These are phyloP conservation scores for Athene noctua DNA, from an alignment of 2,113 vertebrate genomes.

Conservation along the genomic window DNA sequence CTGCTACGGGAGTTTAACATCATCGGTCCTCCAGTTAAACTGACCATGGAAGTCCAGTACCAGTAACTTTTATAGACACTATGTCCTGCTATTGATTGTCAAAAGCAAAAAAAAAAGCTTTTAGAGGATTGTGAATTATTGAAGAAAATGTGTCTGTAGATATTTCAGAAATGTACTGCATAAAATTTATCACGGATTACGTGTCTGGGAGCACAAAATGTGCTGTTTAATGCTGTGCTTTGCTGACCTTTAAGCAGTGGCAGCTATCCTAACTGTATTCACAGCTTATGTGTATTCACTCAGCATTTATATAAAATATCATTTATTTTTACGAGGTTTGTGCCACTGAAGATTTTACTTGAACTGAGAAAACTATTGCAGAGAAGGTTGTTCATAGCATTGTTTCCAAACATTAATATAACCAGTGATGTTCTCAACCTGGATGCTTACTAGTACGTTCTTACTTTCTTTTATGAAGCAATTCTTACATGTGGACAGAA, in stretches of 20 bases:
- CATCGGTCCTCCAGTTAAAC: constrained; percentile 38
- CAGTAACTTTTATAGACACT: constrained; percentile 6
- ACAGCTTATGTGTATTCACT: constrained; percentile 63
- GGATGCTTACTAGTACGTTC: background rate
- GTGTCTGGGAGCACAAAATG: constrained; percentile 52
- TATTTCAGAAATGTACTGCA: constrained; percentile 49
- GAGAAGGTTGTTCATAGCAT: background rate
- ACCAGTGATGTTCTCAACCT: background rate
- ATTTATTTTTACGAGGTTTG: constrained; percentile 54
- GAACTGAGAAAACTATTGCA: background rate
- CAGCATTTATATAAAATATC: constrained; percentile 65
- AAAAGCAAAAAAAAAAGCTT: constrained; percentile 22
- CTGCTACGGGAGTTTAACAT: background rate
- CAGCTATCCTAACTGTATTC: constrained; percentile 67
- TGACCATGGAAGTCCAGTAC: background rate
- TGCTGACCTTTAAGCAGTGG: constrained; percentile 73
- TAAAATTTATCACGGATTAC: constrained; percentile 56
- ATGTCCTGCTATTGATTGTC: constrained; percentile 32
- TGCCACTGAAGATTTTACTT: constrained; percentile 23
- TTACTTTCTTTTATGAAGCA: background rate
- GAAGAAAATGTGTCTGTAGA: constrained; percentile 53
- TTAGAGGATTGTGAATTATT: constrained; percentile 69
- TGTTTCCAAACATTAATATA: constrained; percentile 31
- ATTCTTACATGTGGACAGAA: background rate
- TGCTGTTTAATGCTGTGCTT: constrained; percentile 55